Evolutionary conservation across 2,113 vertebrate genomes (phyloP), one percentile per base, ranked within the genome.

Genomic region (Bufo gargarizans): DNA sequence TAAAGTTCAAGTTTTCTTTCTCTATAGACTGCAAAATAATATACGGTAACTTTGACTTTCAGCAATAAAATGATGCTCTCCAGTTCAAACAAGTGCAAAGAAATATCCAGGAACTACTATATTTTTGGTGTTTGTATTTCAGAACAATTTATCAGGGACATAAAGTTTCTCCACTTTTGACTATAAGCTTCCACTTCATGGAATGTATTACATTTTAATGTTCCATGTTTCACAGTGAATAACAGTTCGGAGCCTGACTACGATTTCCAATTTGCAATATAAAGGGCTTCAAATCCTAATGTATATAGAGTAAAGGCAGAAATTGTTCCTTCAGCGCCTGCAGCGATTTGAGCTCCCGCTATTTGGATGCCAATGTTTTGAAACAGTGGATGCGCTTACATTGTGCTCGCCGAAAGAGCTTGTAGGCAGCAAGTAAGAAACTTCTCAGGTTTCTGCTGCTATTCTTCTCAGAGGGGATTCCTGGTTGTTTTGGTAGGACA

Each of bases 311-410:
- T 79, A 86, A 86, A 86, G 53, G 85, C 49, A 78, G 85, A 78
- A 55, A 87, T 87, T 81, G 53, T 87, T 72, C 67, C 61, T 72
- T 59, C 55, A 43, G 17, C 20, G 33, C 65, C 11, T 71, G 65
- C 43, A 88, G 69, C 86, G 82, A 88, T 88, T 76, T 88, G 43
- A 82, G 78, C 79, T 76, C 79, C 86, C 50, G 79, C 86, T 88
- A 82, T 88, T 72, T 67, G 49, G 61, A 82, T 76, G 55, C 61
- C 79, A 82, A 88, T 76, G 86, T 82, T 88, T 82, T 19, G 50
- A 61, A 63, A 88, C 45, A 88, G 17, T 80, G 50, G 50, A 87
- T 47, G 77, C 47, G n/a, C 45, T 50, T 86, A 50, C 71, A 85
- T 77, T 56, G 33, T 22, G 56, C 65, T 71, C 76, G 53, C 6